Conservation (phyloP, 2,888 invertebrate species). For the Caenorhabditis plicata region DNA sequence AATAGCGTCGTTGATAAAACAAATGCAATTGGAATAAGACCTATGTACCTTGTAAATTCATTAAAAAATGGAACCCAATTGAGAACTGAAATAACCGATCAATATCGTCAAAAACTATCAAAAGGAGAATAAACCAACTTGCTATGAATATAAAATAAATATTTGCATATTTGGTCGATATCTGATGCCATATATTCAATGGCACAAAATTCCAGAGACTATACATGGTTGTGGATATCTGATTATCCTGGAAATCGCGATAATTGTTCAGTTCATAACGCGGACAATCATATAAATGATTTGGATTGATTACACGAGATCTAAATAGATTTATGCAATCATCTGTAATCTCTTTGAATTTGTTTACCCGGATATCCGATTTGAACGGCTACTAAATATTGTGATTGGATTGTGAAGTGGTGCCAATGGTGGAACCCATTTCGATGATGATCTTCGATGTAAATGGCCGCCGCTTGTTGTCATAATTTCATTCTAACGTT, state of each 20-base stretch:
- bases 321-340: constrained; percentile 12
- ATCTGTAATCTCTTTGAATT: neutral
- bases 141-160: constrained; percentile 96
- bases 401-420: constrained; percentile 41
- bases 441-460: constrained; percentile 32
- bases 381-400: constrained; percentile 23
- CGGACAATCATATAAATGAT: constrained; percentile 35
- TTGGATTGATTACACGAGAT: constrained; percentile 37
- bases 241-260: constrained; percentile 75
- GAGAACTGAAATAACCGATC: constrained; percentile 46
- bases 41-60: constrained; percentile 52
- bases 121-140: constrained; percentile 82
- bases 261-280: constrained; percentile 52
- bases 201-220: constrained; percentile 91
- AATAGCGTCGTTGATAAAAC: constrained; percentile 90
- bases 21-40: constrained; percentile 84
- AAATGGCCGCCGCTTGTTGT: constrained; percentile 17
- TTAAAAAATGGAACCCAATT: constrained; percentile 54
- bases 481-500: constrained; percentile 15
- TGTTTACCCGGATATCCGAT: constrained; percentile 31
- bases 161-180: constrained; percentile 89
- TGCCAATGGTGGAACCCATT: constrained; percentile 39
- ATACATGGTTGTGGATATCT: constrained; percentile 91
- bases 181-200: constrained; percentile 76
- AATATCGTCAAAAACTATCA: neutral